Percentiles rank a stretch among this genome's conserved stretches.
Conservation (phyloP, 2,113 vertebrate genomes). For the Phocoena sinus region DNA sequence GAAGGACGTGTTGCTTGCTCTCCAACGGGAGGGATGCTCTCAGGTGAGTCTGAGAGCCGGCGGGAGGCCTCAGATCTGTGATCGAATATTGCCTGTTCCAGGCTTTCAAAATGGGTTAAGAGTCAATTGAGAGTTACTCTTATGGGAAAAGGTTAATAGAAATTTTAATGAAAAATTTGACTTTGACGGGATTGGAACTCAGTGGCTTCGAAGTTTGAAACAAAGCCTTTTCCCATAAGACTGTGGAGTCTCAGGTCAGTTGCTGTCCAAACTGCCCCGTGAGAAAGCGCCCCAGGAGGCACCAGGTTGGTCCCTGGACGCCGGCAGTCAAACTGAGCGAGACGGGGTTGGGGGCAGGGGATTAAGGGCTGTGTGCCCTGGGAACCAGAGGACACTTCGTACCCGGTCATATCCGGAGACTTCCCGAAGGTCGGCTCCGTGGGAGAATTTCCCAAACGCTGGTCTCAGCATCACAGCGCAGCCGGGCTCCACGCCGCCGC, state of each 20-base stretch:
- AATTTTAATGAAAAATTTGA: constrained; percentile 34
- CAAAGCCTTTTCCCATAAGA: background rate
- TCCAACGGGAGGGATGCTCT: accelerated
- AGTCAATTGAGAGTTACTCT: constrained; percentile 2
- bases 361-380: background rate
- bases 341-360: too few relatives aligned
- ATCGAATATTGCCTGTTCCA: background rate
- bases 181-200: background rate
- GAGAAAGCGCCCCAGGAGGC: background rate
- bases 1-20: accelerated
- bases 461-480: background rate
- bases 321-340: background rate
- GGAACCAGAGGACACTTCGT: background rate
- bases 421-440: background rate
- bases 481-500: background rate
- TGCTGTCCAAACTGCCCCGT: background rate
- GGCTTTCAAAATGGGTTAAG: background rate
- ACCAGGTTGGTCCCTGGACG: background rate
- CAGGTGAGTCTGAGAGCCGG: accelerated
- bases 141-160: background rate
- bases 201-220: constrained; percentile 4
- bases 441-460: background rate
- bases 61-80: background rate
- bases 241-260: background rate
- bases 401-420: background rate